A percentile compares a stretch with the other conserved stretches of the same genome.
These are phyloP conservation scores for Linyphia triangularis DNA, from an alignment of 2,888 invertebrate species.

Conservation along the genomic window DNA sequence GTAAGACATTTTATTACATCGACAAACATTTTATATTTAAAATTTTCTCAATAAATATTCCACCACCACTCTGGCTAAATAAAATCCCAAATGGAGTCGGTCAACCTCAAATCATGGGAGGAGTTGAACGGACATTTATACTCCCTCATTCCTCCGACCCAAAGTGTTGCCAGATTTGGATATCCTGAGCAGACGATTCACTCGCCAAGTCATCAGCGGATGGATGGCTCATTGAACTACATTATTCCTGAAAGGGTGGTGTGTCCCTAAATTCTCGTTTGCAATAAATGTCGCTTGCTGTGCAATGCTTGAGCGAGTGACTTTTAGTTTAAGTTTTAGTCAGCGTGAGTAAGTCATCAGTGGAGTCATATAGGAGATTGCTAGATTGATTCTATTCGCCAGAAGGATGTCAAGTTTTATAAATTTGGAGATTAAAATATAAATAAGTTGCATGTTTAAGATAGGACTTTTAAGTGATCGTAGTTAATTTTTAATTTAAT, in stretches of 20 bases:
- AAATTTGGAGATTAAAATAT: no score
- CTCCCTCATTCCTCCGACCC: no score
- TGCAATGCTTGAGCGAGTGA: not conserved
- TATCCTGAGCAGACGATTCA: slow-evolving; percentile 34
- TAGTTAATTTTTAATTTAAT: no score
- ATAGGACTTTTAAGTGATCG: no score
- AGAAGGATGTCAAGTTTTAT: no score
- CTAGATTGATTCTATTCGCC: no score
- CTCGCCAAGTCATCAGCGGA: slow-evolving; percentile 9
- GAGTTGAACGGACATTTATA: not conserved
- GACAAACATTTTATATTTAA: no score
- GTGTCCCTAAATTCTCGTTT: not conserved
- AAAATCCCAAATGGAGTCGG: not conserved
- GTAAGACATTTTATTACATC: no score
- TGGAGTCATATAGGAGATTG: no score
- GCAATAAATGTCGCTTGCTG: not conserved
- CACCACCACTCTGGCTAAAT: not conserved
- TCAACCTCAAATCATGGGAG: not conserved
- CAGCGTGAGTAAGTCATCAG: no score
- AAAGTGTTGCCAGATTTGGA: slow-evolving; percentile 26
- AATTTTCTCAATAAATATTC: not conserved
- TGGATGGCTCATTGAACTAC: not conserved
- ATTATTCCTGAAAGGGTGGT: not conserved
- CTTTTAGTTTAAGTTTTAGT: not conserved
- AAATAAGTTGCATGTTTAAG: no score